phyloP scores from a whole-genome alignment of 2,888 invertebrate genomes.

The Gymnosoma rotundatum region DNA sequence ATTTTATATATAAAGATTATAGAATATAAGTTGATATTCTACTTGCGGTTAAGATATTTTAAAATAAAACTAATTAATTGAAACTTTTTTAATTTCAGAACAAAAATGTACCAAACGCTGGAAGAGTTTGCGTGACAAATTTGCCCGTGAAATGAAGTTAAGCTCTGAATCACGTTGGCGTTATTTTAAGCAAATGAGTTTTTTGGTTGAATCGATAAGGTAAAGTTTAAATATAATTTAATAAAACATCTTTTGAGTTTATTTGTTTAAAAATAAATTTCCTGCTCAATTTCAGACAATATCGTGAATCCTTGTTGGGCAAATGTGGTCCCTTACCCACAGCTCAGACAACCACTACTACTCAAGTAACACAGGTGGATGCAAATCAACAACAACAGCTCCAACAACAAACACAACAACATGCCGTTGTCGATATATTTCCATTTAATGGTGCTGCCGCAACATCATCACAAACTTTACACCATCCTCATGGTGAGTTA shows the following conservation, averaged over 20 bases:
- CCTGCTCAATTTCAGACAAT: slow-evolving; percentile 72
- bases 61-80: not conserved
- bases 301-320: slow-evolving; percentile 79
- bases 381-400: slow-evolving; percentile 74
- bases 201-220: slow-evolving; percentile 79
- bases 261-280: not conserved
- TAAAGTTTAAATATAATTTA: slow-evolving; percentile 22
- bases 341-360: slow-evolving; percentile 73
- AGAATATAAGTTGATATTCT: too few relatives aligned
- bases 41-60: not conserved
- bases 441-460: slow-evolving; percentile 79
- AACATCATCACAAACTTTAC: slow-evolving; percentile 78
- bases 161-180: slow-evolving; percentile 80
- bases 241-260: not conserved
- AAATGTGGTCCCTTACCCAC: slow-evolving; percentile 76
- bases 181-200: slow-evolving; percentile 80
- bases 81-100: slow-evolving; percentile 71
- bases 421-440: slow-evolving; percentile 78
- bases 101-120: slow-evolving; percentile 81
- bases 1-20: too few relatives aligned
- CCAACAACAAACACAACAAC: slow-evolving; percentile 77
- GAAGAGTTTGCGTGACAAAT: slow-evolving; percentile 80
- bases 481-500: slow-evolving; percentile 79
- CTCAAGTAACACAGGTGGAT: slow-evolving; percentile 77
- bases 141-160: slow-evolving; percentile 80